phyloP scores from a whole-genome alignment of 1,140 invertebrate species.

The Penaeus chinensis region DNA sequence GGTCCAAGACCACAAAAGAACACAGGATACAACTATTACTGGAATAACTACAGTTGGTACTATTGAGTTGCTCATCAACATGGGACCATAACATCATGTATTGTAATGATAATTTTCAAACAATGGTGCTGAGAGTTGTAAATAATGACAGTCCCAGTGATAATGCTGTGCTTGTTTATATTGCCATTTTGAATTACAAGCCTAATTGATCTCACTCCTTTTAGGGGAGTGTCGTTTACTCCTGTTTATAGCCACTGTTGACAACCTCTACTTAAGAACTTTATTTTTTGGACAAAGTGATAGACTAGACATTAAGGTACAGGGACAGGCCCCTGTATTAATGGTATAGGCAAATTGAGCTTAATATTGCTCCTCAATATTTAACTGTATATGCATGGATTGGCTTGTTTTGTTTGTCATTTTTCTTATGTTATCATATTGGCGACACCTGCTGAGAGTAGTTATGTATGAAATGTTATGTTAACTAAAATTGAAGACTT shows the following conservation, averaged over 20 bases:
- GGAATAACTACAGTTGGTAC: slow-evolving; percentile 64
- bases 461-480: slow-evolving; percentile 51
- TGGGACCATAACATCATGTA: slow-evolving; percentile 41
- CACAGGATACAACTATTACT: slow-evolving; percentile 64
- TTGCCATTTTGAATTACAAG: slow-evolving; percentile 51
- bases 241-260: slow-evolving; percentile 61
- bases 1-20: slow-evolving; percentile 59
- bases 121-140: slow-evolving; percentile 52
- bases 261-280: slow-evolving; percentile 59
- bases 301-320: slow-evolving; percentile 60
- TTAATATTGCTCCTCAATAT: slow-evolving; percentile 48
- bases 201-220: slow-evolving; percentile 58
- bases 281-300: slow-evolving; percentile 59
- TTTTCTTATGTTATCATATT: slow-evolving; percentile 56
- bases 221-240: slow-evolving; percentile 55
- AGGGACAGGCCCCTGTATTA: slow-evolving; percentile 54
- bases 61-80: slow-evolving; percentile 59
- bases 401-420: slow-evolving; percentile 57
- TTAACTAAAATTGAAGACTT: slow-evolving; percentile 60
- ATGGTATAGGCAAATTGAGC: slow-evolving; percentile 41
- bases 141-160: slow-evolving; percentile 48
- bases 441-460: slow-evolving; percentile 55
- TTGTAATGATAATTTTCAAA: slow-evolving; percentile 57
- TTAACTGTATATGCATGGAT: slow-evolving; percentile 56
- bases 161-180: slow-evolving; percentile 45